Percentiles rank a stretch among this genome's conserved stretches.
phyloP scores from a whole-genome alignment of 1,140 invertebrate species.

The Drosophila funebris region DNA sequence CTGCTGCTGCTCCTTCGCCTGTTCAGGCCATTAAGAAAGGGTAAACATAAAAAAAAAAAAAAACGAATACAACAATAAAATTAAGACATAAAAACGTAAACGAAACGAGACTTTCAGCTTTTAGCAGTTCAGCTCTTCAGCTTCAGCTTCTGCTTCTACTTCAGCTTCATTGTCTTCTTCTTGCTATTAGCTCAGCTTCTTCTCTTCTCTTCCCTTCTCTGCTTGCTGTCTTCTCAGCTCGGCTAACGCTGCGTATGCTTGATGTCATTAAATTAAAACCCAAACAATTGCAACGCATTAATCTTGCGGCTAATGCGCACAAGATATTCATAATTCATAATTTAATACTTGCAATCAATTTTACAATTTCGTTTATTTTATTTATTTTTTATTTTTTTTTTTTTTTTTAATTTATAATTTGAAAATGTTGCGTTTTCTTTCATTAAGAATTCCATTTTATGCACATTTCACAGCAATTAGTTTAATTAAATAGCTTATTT shows the following conservation, averaged over 20 bases:
- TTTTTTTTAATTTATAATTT: too few relatives aligned
- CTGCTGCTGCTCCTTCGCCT: background rate
- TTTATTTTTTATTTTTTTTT: background rate
- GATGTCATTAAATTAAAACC: constrained; percentile 6
- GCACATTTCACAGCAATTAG: constrained; percentile 52
- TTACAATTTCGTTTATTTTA: constrained; percentile 10
- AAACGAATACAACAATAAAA: constrained; percentile 53
- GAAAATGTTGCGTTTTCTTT: constrained; percentile 21
- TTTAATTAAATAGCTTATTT: constrained; percentile 55
- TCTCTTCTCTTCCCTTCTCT: background rate
- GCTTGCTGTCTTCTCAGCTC: background rate
- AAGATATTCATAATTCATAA: background rate
- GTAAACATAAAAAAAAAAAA: constrained; percentile 12
- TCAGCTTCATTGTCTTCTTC: too few relatives aligned
- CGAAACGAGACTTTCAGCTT: constrained; percentile 15
- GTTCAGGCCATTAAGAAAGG: constrained; percentile 31
- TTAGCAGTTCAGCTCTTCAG: background rate
- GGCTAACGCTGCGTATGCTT: constrained; percentile 1
- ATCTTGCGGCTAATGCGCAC: background rate
- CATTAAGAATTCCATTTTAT: constrained; percentile 43
- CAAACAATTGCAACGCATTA: background rate
- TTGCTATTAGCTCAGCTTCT: background rate
- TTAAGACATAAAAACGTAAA: constrained; percentile 34
- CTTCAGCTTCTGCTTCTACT: background rate
- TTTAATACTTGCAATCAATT: constrained; percentile 15